Evolutionary conservation across 2,888 invertebrate genomes (phyloP), one percentile per base, ranked within the genome.

Genomic region (Ametastegia equiseti): DNA sequence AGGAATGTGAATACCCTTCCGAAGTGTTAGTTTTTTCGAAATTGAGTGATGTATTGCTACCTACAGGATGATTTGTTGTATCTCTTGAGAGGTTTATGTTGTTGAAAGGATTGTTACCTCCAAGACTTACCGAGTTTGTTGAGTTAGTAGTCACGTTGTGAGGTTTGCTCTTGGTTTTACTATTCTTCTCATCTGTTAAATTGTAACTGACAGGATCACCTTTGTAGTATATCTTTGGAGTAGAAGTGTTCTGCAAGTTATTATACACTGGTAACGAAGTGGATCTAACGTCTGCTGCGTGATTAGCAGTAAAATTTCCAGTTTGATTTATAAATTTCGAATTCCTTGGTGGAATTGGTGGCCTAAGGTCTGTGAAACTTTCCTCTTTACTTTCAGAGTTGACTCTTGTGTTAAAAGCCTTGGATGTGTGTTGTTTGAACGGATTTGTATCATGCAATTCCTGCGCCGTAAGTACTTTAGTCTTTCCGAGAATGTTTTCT

Each of bases 131-230:
- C 36, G 19, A 36, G 19, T 50, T 36, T 19, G 7, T 33, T 33
- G 30, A 50, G 36, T 36, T n/a, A 30, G 19, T 27, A 36, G 50
- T 50, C 33, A 47, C 27, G 13, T 7, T 19, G 1, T 47, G 30
- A 73, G 15, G 73, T 33, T 19, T 27, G 27, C n/a, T 47, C 23
- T 30, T 33, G 30, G 13, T 75, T 42, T 13, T 36, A 63, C 19
- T 60, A 11, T 15, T 69, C 5, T 71, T 54, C n/a, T 23, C 19
- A 9, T 15, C 13, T 30, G 45, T 19, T 30, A 39, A 19, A 19
- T 57, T 54, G 54, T 80, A 80, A 73, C 39, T 73, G 13, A 80
- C 73, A 27, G 80, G 80, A 13, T 73, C 73, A 42, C 13, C 27
- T 73, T 19, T 54, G 33, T 67, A 67, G 19, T 65, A 19, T 6